A percentile compares a stretch with the other conserved stretches of the same genome.
Evolutionary conservation across 2,113 vertebrate species (phyloP).

Genomic region (Pachypanchax playfairii): DNA sequence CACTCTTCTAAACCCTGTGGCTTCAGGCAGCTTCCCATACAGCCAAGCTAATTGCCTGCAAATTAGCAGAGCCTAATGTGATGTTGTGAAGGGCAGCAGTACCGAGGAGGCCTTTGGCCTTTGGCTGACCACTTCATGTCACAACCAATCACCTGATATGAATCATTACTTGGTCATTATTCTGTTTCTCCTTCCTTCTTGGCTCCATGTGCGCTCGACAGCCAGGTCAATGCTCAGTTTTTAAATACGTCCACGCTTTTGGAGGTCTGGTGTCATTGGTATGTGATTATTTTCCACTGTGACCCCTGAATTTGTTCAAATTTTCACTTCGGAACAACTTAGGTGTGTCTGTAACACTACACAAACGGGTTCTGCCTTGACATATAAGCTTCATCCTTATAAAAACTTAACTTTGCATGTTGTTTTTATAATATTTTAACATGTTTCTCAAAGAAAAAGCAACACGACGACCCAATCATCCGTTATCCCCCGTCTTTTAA

Average conservation of each 20-base stretch:
- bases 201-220: constrained; percentile 33
- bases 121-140: constrained; percentile 62
- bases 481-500: too few relatives aligned
- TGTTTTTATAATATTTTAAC: too few relatives aligned
- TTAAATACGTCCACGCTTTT: constrained; percentile 48
- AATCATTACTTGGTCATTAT: constrained; percentile 57
- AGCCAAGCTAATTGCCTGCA: constrained; percentile 67
- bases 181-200: constrained; percentile 33
- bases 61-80: constrained; percentile 71
- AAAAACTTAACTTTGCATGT: too few relatives aligned
- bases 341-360: too few relatives aligned
- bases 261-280: constrained; percentile 39
- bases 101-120: constrained; percentile 66
- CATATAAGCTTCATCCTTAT: too few relatives aligned
- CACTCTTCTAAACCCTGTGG: constrained; percentile 47
- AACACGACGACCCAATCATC: too few relatives aligned
- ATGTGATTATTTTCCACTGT: constrained; percentile 26
- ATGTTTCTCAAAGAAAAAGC: too few relatives aligned
- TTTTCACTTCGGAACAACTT: constrained; percentile 1
- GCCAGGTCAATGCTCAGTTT: constrained; percentile 30
- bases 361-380: too few relatives aligned
- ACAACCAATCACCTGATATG: constrained; percentile 66
- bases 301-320: constrained; percentile 14
- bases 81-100: constrained; percentile 59
- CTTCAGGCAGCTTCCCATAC: constrained; percentile 51